A percentile compares a stretch with the other conserved stretches of the same genome.
Evolutionary conservation across 2,888 invertebrate species (phyloP).

Genomic region (Agrenia bidenticulata): DNA sequence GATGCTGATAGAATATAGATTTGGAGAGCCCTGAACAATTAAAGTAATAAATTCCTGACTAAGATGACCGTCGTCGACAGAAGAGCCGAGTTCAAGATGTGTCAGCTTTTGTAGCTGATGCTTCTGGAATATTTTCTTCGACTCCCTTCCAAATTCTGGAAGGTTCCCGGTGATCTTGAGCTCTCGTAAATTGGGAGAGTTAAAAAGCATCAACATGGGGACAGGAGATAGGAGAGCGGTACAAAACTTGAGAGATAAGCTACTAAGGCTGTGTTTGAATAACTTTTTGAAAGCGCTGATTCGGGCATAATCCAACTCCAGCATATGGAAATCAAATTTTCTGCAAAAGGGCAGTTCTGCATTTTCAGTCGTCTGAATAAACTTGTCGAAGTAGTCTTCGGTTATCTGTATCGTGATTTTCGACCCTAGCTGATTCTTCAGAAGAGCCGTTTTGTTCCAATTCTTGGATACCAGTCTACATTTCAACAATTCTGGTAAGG

Average conservation of each 20-base stretch:
- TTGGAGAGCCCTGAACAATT: constrained; percentile 24
- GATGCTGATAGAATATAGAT: constrained; percentile 22
- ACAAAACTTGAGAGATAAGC: constrained; percentile 28
- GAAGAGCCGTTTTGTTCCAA: constrained; percentile 34
- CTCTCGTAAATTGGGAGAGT: constrained; percentile 28
- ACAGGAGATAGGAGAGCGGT: constrained; percentile 14
- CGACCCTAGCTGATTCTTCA: constrained; percentile 28
- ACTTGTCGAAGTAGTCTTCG: constrained; percentile 25
- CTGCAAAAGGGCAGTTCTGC: constrained; percentile 26
- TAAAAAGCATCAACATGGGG: constrained; percentile 27
- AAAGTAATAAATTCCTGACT: constrained; percentile 20
- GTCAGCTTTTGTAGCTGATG: constrained; percentile 24
- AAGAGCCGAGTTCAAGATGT: constrained; percentile 23
- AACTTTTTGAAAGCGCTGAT: constrained; percentile 23
- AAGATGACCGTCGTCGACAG: constrained; percentile 30
- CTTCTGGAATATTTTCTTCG: constrained; percentile 11
- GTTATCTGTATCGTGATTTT: constrained; percentile 25
- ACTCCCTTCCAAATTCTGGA: constrained; percentile 20
- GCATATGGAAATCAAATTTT: constrained; percentile 26
- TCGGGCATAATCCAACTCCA: constrained; percentile 28
- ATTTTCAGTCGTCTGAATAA: constrained; percentile 19
- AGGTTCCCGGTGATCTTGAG: constrained; percentile 32
- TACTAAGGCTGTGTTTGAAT: constrained; percentile 26
- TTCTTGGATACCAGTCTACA: constrained; percentile 28
- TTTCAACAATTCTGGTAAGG: constrained; percentile 20